Percentiles rank a stretch among this genome's conserved stretches.
Evolutionary conservation across 1,140 invertebrate species (phyloP).

Genomic region (Sarcophaga bullata): DNA sequence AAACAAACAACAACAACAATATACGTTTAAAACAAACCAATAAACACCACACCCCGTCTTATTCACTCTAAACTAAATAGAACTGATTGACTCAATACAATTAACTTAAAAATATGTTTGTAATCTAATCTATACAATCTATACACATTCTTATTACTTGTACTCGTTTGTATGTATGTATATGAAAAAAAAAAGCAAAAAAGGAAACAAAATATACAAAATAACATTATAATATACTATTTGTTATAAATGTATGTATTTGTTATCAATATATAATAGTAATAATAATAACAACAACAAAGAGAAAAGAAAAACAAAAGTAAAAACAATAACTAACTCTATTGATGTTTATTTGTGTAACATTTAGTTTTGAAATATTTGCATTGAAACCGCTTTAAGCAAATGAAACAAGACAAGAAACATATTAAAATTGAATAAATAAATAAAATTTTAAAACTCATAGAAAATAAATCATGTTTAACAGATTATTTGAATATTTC

Average conservation of each 20-base stretch:
- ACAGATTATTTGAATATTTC: no score
- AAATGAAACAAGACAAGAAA: not conserved
- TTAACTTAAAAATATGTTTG: not conserved
- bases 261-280: no score
- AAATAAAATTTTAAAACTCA: not conserved
- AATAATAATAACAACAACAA: no score
- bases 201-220: no score
- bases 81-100: slow-evolving; percentile 7
- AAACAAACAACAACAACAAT: no score
- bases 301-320: no score
- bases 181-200: no score
- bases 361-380: not conserved
- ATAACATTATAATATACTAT: not conserved
- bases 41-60: not conserved
- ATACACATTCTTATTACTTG: not conserved
- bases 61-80: not conserved
- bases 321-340: not conserved
- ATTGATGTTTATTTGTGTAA: slow-evolving; percentile 24
- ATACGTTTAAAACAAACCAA: not conserved
- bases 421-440: not conserved
- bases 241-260: no score
- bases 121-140: slow-evolving; percentile 4
- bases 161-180: not conserved
- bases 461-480: not conserved
- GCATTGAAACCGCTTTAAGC: not conserved